Conservation (phyloP, 1,140 invertebrate species). For the Steinernema feltiae region DNA sequence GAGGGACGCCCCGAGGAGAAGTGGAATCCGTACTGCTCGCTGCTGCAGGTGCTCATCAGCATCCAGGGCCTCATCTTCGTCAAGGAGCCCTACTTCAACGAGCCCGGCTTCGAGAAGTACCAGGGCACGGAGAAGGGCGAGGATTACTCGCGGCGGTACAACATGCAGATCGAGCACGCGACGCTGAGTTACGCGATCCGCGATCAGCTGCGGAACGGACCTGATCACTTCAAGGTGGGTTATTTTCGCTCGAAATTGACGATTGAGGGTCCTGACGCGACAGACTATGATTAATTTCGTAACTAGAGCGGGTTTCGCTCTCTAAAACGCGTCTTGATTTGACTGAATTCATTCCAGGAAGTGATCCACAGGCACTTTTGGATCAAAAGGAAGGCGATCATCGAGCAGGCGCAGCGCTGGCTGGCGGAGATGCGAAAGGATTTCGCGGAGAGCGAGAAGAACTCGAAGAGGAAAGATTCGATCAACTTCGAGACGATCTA, state of each 20-base stretch:
- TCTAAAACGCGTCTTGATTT: too few species aligned
- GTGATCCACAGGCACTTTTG: conserved; percentile 89
- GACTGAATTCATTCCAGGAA: conserved; percentile 62
- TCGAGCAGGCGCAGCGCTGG: conserved; percentile 80
- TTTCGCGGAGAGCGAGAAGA: conserved; percentile 32
- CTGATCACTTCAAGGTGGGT: conserved; percentile 43
- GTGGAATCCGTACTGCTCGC: conserved; percentile 93
- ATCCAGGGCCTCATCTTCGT: conserved; percentile 86
- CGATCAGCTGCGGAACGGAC: conserved; percentile 81
- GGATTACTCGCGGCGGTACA: conserved; percentile 71
- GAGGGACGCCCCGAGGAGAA: conserved; percentile 95
- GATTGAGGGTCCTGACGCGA: too few species aligned
- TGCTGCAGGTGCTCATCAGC: conserved; percentile 78
- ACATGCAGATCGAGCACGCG: conserved; percentile 88
- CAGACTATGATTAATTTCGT: too few species aligned
- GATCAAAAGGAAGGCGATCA: conserved; percentile 83
- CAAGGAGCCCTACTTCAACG: conserved; percentile 94
- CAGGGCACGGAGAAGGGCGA: conserved; percentile 53
- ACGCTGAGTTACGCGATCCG: conserved; percentile 92
- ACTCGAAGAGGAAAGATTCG: conserved; percentile 33
- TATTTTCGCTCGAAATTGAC: not conserved
- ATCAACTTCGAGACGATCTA: conserved; percentile 37
- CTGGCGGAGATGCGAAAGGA: conserved; percentile 69
- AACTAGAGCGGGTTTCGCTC: too few species aligned
- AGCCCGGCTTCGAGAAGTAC: conserved; percentile 83